Base-by-base conservation (phyloP, 2,797 vertebrate genomes). In the Microctenopoma stevenorrisi region DNA sequence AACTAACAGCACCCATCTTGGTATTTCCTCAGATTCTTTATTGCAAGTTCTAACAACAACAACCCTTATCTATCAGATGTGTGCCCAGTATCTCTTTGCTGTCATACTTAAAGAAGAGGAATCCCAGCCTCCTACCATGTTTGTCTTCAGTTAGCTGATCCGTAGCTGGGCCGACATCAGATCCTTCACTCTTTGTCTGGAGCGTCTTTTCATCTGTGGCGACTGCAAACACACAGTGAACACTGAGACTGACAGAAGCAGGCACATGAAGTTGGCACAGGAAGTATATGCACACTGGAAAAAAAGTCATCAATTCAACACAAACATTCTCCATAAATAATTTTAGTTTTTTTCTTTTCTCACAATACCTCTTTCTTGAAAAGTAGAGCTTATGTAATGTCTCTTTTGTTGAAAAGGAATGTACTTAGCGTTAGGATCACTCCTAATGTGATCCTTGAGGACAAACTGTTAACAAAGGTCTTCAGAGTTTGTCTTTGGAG, bases 61-160 rank as follows among this genome's bases (percentile, higher is more conserved):
- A 35, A 70, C 71, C 67, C 64, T 77, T 79, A 84, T 91, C 85
- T 74, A 64, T 75, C 72, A 76, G 67, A 67, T 42, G 58, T 46
- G 56, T 59, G 59, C 62, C 80, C 76, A 67, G 69, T 63, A 73
- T 75, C 74, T 75, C 72, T 71, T 60, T 54, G 47, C 68, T 40
- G 50, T 53, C 74, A 68, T 55, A 51, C 66, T 62, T 37, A 37
- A 65, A 64, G 61, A 83, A 64, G 61, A 83, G 60, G 43, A 64
- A 64, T 71, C 74, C 74, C 55, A 65, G 77, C 57, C 66, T 81
- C 89, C 68, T 90, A 94, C 92, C 91, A 33, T 86, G 84, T 84
- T 84, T 86, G 73, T 88, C 81, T 79, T 90, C 81, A 63, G 86
- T 86, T 59, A 86, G 86, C 83, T 88, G 89, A 88, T 91, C 91